phyloP scores from a whole-genome alignment of 2,888 invertebrate species.

The Trichopria drosophilae region DNA sequence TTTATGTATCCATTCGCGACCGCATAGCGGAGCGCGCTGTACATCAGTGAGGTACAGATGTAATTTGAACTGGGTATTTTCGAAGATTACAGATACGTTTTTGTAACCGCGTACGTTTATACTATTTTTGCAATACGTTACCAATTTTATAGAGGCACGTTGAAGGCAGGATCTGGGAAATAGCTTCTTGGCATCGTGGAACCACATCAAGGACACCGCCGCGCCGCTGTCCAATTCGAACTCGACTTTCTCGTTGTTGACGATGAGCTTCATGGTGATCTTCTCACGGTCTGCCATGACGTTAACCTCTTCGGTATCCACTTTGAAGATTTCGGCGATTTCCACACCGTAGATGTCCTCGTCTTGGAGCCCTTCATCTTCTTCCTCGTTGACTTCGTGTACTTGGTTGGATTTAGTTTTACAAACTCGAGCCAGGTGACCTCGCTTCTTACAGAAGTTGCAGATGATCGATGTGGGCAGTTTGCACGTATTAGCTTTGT shows the following conservation, averaged over 20 bases:
- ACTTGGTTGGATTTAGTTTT: too few relatives aligned
- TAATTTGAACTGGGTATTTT: constrained; percentile 14
- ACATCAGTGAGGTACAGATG: constrained; percentile 31
- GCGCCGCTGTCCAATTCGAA: constrained; percentile 32
- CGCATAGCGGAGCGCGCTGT: constrained; percentile 32
- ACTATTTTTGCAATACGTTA: constrained; percentile 26
- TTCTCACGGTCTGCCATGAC: too few relatives aligned
- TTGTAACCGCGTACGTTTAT: constrained; percentile 24
- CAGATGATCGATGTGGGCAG: neutral
- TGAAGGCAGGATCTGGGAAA: constrained; percentile 9
- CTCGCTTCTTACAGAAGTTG: neutral
- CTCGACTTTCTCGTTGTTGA: constrained; percentile 13
- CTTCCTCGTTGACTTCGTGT: too few relatives aligned
- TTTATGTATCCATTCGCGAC: constrained; percentile 36
- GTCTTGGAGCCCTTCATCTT: too few relatives aligned
- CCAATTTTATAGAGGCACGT: constrained; percentile 22
- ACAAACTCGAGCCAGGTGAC: neutral
- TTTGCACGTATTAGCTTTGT: constrained; percentile 1
- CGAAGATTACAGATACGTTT: constrained; percentile 5
- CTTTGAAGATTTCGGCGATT: too few relatives aligned
- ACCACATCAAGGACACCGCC: constrained; percentile 25
- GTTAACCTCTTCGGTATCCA: too few relatives aligned
- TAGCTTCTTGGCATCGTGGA: constrained; percentile 3
- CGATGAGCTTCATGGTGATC: constrained; percentile 8
- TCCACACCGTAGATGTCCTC: too few relatives aligned